phyloP scores from a whole-genome alignment of 2,113 vertebrate species.

The Acanthisitta chloris region DNA sequence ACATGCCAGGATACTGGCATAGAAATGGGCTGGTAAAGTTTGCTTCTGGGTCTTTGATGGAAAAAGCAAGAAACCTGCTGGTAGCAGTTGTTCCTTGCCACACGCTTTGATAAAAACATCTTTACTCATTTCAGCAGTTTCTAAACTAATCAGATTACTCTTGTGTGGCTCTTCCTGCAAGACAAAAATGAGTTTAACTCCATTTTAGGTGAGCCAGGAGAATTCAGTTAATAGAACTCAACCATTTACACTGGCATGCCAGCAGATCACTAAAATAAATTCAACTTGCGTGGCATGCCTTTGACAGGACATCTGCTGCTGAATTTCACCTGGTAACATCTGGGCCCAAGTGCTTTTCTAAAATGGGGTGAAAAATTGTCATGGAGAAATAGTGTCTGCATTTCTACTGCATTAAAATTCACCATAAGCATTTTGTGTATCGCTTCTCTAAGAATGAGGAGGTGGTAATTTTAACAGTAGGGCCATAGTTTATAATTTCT shows the following conservation, averaged over 20 bases:
- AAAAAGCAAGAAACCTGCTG: not conserved
- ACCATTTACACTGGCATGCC: not conserved
- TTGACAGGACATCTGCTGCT: constrained; percentile 8
- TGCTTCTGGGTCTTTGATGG: not conserved
- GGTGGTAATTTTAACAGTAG: not conserved
- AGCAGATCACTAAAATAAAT: constrained; percentile 17
- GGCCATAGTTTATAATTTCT: no score
- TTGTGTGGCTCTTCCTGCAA: not conserved
- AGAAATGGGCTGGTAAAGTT: not conserved
- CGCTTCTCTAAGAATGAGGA: not conserved
- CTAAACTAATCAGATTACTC: not conserved
- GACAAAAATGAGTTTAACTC: constrained; percentile 1
- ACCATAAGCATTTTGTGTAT: not conserved
- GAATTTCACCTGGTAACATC: constrained; percentile 21
- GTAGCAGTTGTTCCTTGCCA: not conserved
- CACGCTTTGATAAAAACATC: not conserved
- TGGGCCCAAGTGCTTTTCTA: not conserved
- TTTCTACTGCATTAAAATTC: not conserved
- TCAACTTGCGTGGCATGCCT: not conserved
- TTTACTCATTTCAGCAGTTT: not conserved
- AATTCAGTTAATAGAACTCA: constrained; percentile 2
- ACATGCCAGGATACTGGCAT: not conserved
- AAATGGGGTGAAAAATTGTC: not conserved
- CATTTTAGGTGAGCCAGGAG: not conserved
- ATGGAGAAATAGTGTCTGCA: not conserved